phyloP scores from a whole-genome alignment of 2,113 vertebrate species.

The Synchiropus splendidus region DNA sequence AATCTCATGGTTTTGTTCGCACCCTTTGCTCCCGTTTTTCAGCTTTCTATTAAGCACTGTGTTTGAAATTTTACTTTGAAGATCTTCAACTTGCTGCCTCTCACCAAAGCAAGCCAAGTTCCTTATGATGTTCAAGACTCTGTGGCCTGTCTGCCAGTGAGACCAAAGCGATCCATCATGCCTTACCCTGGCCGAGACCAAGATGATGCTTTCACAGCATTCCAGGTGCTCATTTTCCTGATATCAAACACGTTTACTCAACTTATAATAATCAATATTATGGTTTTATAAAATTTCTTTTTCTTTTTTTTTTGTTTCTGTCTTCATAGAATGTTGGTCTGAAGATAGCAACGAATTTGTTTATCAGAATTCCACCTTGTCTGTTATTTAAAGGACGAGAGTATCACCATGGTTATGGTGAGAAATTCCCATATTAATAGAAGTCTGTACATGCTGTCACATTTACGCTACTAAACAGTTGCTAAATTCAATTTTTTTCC shows the following conservation, averaged over 20 bases:
- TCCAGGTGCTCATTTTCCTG: conserved; percentile 36
- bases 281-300: neutral
- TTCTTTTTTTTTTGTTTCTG: conserved; percentile 1
- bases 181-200: neutral
- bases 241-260: neutral
- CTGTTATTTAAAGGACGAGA: conserved; percentile 26
- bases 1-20: no score
- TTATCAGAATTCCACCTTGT: conserved; percentile 22
- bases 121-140: conserved; percentile 23
- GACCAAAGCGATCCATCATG: conserved; percentile 21
- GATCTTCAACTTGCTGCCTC: conserved; percentile 53
- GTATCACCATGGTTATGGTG: conserved; percentile 7
- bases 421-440: conserved; percentile 16
- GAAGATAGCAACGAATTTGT: conserved; percentile 63
- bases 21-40: no score
- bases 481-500: no score
- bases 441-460: no score
- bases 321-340: conserved; percentile 70
- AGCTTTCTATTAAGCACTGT: no score
- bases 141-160: conserved; percentile 31
- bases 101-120: neutral
- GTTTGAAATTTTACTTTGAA: conserved; percentile 18
- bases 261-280: neutral
- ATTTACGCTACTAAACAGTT: no score
- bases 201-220: conserved; percentile 20